Evolutionary conservation across 2,888 invertebrate genomes (phyloP).

Genomic region (Drosophila dives): DNA sequence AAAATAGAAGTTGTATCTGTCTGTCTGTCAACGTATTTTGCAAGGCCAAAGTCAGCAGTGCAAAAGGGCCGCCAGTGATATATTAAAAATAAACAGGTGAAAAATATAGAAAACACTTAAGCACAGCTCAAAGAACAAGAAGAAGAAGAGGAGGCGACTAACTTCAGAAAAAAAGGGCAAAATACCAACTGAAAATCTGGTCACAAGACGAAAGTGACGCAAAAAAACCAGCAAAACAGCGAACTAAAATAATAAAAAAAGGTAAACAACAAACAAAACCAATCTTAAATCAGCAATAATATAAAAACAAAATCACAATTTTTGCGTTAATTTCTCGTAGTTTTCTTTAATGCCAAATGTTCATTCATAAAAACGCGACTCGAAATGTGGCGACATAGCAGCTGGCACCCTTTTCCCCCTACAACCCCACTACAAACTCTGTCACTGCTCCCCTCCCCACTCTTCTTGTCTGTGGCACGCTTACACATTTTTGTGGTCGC

Average conservation of each 20-base stretch:
- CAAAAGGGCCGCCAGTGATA: constrained; percentile 5
- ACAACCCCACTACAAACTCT: background rate
- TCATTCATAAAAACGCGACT: constrained; percentile 66
- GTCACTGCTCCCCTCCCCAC: background rate
- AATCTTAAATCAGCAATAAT: constrained; percentile 15
- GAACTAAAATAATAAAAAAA: constrained; percentile 29
- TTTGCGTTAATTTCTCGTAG: background rate
- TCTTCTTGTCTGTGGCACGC: background rate
- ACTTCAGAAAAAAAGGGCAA: constrained; percentile 33
- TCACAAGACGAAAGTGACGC: constrained; percentile 52
- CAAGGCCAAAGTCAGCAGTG: constrained; percentile 50
- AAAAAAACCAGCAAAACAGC: constrained; percentile 21
- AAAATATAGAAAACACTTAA: constrained; percentile 7
- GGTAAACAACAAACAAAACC: constrained; percentile 46
- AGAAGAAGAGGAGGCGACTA: constrained; percentile 7
- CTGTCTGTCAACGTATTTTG: constrained; percentile 54
- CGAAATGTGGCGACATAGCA: constrained; percentile 39
- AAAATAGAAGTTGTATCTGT: constrained; percentile 50
- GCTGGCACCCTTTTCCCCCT: constrained; percentile 33
- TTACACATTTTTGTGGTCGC: constrained; percentile 24
- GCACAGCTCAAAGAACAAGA: constrained; percentile 1
- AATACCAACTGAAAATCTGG: constrained; percentile 41
- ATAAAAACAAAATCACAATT: constrained; percentile 2
- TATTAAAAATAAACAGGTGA: constrained; percentile 3
- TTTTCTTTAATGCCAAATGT: constrained; percentile 23